These are phyloP conservation scores for Ctenomys sociabilis DNA, from an alignment of 2,113 vertebrate species.

Conservation along the genomic window DNA sequence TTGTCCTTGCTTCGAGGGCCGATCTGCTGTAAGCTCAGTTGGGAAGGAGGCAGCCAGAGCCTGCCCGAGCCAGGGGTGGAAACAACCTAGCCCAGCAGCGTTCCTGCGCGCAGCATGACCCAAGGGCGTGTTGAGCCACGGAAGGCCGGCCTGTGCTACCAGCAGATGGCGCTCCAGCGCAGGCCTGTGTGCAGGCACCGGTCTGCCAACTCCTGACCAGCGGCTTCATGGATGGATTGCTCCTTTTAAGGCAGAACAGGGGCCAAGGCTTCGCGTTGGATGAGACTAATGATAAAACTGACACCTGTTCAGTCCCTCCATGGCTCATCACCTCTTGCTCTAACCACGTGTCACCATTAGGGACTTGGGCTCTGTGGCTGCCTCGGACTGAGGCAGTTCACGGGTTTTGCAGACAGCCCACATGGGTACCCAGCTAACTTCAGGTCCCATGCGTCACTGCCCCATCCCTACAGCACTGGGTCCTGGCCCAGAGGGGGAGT, in stretches of 20 bases:
- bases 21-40: background rate
- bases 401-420: background rate
- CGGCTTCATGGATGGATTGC: accelerated
- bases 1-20: no score
- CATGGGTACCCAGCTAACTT: background rate
- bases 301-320: background rate
- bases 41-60: background rate
- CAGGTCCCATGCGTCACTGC: background rate
- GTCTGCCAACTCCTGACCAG: background rate
- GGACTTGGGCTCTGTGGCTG: background rate
- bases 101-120: no score
- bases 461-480: background rate
- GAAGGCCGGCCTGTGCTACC: background rate
- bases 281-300: no score
- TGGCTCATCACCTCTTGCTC: no score
- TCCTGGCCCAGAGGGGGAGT: background rate
- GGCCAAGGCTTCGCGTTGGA: background rate
- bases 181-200: background rate
- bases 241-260: background rate
- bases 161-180: background rate
- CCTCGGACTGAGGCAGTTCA: background rate
- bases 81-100: background rate
- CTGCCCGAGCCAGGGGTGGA: background rate
- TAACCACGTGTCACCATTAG: no score
- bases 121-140: background rate